Evolutionary conservation across 2,888 invertebrate genomes (phyloP), one percentile per base, ranked within the genome.

Genomic region (Sabatieria punctata): DNA sequence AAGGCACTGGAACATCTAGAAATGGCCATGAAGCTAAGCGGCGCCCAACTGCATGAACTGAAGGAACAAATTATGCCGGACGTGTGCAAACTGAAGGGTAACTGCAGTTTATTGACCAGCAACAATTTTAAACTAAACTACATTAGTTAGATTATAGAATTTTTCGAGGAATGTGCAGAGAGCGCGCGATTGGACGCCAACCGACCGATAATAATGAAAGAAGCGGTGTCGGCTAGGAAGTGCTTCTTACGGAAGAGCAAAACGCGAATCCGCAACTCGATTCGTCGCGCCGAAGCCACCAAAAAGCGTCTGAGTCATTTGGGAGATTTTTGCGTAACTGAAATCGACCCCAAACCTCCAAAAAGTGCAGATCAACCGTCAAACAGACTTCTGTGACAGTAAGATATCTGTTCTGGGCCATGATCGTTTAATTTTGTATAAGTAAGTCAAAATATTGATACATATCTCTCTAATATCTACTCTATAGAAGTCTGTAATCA

Each of bases 151-250:
- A 21, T 53, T 63, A 36, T 57, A 69, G 71, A 60, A 47, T 71
- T 69, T 57, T 71, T 71, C 61, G 71, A 71, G 49, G 65, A 66
- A 44, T 58, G 69, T n/a, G 69, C 68, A 2, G 60, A 65, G 52
- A 70, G 70, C 46, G 66, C 68, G 1, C 59, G 64, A 43, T 52
- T 68, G 26, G 68, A 70, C 47, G 65, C 68, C 23, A 65, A 69
- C 50, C 65, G 65, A 49, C 64, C 67, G 18, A 54, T 65, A 6
- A 61, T 68, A 46, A 63, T 68, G 51, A 64, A 64, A 52, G 66
- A 66, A 52, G 59, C 65, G 3, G 55, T 68, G 25, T 60, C 61
- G 50, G 66, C 65, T 15, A 55, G 66, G n/a, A 66, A 66, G 52
- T 60, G 62, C 1, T 56, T 65, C 41, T 57, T 61, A 11, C 47